Conservation (phyloP, 2,888 invertebrate genomes). For the Xylota sylvarum region DNA sequence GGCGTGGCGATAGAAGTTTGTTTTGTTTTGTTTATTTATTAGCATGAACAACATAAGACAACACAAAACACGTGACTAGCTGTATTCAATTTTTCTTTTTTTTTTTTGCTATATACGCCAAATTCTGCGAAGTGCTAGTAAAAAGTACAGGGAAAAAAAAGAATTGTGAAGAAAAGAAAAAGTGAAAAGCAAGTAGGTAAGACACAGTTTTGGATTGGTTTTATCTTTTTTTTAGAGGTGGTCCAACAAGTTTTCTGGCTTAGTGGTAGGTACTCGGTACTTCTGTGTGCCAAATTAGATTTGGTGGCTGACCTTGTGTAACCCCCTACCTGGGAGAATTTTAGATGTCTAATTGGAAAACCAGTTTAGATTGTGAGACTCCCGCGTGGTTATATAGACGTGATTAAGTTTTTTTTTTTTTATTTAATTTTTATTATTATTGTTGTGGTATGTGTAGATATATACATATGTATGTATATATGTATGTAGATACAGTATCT, state of each 20-base stretch:
- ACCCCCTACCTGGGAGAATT: constrained; percentile 38
- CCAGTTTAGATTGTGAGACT: constrained; percentile 22
- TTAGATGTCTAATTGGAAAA: constrained; percentile 26
- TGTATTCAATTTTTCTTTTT: constrained; percentile 1
- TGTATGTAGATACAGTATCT: neutral
- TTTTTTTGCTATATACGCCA: constrained; percentile 15
- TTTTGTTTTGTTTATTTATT: constrained; percentile 46
- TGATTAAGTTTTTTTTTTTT: constrained; percentile 18
- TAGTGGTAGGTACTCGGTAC: neutral
- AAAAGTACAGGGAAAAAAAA: neutral
- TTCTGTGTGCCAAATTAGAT: constrained; percentile 44
- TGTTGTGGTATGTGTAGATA: neutral
- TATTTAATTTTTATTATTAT: neutral
- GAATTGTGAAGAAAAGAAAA: constrained; percentile 6
- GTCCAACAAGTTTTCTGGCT: constrained; percentile 37
- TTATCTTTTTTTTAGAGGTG: constrained; percentile 8
- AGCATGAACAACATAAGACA: constrained; percentile 23
- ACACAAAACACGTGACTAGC: constrained; percentile 56
- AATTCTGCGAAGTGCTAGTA: constrained; percentile 22
- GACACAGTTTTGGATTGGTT: constrained; percentile 4
- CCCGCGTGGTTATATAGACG: constrained; percentile 23
- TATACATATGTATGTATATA: neutral
- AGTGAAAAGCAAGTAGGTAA: constrained; percentile 29
- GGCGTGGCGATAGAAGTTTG: constrained; percentile 12
- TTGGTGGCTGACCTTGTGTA: constrained; percentile 56